A percentile compares a stretch with the other conserved stretches of the same genome.
These are phyloP conservation scores for Ptilorrhoa leucosticta DNA, from an alignment of 2,113 vertebrate species.

Conservation along the genomic window DNA sequence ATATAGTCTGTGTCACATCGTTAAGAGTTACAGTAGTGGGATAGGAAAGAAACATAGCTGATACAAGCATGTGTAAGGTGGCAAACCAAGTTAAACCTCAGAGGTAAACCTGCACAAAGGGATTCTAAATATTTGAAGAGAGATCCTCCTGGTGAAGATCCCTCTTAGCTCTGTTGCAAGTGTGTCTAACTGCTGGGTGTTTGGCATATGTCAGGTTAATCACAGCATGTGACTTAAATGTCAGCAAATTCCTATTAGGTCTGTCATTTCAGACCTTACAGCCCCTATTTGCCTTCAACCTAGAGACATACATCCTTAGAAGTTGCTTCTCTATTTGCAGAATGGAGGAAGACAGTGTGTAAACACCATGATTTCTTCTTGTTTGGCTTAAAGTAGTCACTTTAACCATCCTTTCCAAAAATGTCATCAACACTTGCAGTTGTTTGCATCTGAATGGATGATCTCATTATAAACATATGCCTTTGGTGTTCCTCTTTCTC, in stretches of 20 bases:
- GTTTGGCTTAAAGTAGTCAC: not conserved
- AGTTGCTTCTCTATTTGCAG: not conserved
- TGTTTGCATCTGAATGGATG: not conserved
- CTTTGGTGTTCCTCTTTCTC: not conserved
- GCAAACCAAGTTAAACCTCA: not conserved
- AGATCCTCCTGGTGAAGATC: not conserved
- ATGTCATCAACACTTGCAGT: not conserved
- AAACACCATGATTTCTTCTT: not conserved
- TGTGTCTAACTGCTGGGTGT: not conserved
- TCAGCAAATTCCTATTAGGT: not conserved
- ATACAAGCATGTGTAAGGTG: not conserved
- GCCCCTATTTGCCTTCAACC: not conserved
- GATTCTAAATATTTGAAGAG: not conserved
- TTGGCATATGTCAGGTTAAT: not conserved
- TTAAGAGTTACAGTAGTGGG: not conserved
- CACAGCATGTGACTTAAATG: not conserved
- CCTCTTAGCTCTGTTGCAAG: not conserved
- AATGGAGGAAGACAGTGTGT: not conserved
- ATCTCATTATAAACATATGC: not conserved
- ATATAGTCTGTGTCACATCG: fast-evolving
- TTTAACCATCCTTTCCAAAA: not conserved
- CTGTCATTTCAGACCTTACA: not conserved
- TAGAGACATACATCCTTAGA: not conserved
- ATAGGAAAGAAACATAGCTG: not conserved
- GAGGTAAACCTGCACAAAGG: not conserved